A percentile compares a stretch with the other conserved stretches of the same genome.
phyloP scores from a whole-genome alignment of 1,140 invertebrate genomes.

The Schmidtea mediterranea region DNA sequence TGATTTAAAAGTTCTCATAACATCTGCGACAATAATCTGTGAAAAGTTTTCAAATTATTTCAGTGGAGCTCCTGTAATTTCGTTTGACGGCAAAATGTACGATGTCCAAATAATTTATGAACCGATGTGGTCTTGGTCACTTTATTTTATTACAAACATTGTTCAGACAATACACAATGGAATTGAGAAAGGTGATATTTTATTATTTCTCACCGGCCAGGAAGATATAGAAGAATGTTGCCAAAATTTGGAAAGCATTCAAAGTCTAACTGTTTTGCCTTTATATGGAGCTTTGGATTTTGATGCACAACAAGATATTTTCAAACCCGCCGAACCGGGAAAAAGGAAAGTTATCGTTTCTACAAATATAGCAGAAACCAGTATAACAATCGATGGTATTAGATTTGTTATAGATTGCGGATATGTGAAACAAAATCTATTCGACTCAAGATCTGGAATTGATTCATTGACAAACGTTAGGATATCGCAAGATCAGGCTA shows the following conservation, averaged over 20 bases:
- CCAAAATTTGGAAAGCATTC: not conserved
- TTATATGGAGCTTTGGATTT: not conserved
- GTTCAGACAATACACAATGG: constrained; percentile 34
- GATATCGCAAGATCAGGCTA: constrained; percentile 44
- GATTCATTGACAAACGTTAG: not conserved
- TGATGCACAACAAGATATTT: not conserved
- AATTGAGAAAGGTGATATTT: constrained; percentile 55
- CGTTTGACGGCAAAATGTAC: constrained; percentile 71
- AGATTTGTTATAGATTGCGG: not conserved
- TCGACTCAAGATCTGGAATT: not conserved
- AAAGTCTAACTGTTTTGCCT: not conserved
- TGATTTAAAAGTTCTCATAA: constrained; percentile 91
- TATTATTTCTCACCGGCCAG: constrained; percentile 81
- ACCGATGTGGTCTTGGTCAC: constrained; percentile 85
- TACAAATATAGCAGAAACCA: constrained; percentile 3
- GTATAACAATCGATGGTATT: not conserved
- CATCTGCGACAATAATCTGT: constrained; percentile 96
- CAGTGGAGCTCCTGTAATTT: constrained; percentile 82
- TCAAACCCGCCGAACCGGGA: not conserved
- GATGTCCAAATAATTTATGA: constrained; percentile 87
- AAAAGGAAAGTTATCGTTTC: not conserved
- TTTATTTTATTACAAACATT: constrained; percentile 64
- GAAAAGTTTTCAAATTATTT: constrained; percentile 92
- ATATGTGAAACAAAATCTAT: not conserved
- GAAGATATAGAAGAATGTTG: constrained; percentile 68